Base-by-base conservation (phyloP, 1,140 invertebrate species). In the Apis cerana region DNA sequence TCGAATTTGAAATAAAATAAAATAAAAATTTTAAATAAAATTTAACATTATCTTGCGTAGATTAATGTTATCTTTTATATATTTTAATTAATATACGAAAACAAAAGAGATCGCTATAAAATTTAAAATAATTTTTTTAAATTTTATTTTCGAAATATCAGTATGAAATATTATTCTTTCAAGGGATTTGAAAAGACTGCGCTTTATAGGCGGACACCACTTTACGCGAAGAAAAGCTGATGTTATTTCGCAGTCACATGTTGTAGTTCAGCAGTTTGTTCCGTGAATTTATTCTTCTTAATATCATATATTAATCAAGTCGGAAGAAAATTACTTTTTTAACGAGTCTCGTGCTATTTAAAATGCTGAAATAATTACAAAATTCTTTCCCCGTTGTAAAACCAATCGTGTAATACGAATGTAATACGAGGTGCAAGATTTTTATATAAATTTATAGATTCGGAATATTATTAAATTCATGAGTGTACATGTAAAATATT, bases 281-380 rank as follows among this genome's bases (percentile, higher is more conserved):
- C 17, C 10, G 52, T 5, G 2, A 71, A 56, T 56, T 27, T 56
- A 71, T 13, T 52, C 19, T 12, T 52, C 23, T 11, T 56, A 71
- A 56, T 71, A 23, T 21, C 69, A 21, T 21, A 50, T 71, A 71
- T 71, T 71, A 71, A 56, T 56, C 23, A 56, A 71, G 27, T 9
- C 52, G 13, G 52, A 71, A 33, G 69, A 27, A 71, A 71, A 71
- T 54, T 71, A 27, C 17, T 71, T 52, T 71, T 71, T 68, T n/a
- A 50, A 68, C 65, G 21, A 68, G 48, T 43, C 69, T 15, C n/a
- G 23, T 52, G 17, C 23, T 54, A 15, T 52, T 71, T 71, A 21
- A 71, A 71, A 33, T 71, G 17, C 19, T 56, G 27, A 52, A 27
- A 71, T 56, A 56, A 27, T 27, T 56, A 56, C 1, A 56, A 71